Evolutionary conservation across 1,140 invertebrate genomes (phyloP).

Genomic region (Cherax quadricarinatus): DNA sequence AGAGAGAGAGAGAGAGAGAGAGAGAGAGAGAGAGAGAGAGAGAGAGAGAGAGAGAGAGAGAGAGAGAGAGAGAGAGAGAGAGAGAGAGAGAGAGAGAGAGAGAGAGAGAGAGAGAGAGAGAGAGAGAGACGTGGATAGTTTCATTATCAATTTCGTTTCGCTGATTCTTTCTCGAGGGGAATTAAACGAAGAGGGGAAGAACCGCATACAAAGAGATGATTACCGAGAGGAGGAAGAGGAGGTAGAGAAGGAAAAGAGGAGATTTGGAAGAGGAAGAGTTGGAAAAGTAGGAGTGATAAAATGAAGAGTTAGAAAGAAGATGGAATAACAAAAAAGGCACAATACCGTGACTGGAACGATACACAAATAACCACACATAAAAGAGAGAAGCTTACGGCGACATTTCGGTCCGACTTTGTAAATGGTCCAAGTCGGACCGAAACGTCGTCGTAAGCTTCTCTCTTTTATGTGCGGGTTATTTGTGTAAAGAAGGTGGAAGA

Average conservation of each 20-base stretch:
- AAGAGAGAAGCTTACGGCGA: too few relatives aligned
- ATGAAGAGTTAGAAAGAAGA: too few relatives aligned
- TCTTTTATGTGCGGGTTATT: too few relatives aligned
- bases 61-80: not conserved
- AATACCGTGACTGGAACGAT: too few relatives aligned
- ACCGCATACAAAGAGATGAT: not conserved
- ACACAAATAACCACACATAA: too few relatives aligned
- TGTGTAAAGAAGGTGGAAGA: too few relatives aligned
- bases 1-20: not conserved
- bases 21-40: conserved; percentile 1
- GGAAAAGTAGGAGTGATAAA: too few relatives aligned
- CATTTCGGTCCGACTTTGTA: too few relatives aligned
- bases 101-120: not conserved
- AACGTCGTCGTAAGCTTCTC: too few relatives aligned
- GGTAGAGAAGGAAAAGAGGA: not conserved
- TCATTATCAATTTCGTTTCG: conserved; percentile 31
- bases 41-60: conserved; percentile 8
- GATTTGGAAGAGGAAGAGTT: too few relatives aligned
- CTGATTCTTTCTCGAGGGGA: not conserved
- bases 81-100: not conserved
- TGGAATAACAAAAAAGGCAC: too few relatives aligned
- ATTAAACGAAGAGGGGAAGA: conserved; percentile 30
- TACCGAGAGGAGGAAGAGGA: not conserved
- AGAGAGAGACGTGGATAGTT: not conserved
- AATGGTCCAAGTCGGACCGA: too few relatives aligned